Conservation (phyloP, 2,797 vertebrate species). For the Gallirallus australis region DNA sequence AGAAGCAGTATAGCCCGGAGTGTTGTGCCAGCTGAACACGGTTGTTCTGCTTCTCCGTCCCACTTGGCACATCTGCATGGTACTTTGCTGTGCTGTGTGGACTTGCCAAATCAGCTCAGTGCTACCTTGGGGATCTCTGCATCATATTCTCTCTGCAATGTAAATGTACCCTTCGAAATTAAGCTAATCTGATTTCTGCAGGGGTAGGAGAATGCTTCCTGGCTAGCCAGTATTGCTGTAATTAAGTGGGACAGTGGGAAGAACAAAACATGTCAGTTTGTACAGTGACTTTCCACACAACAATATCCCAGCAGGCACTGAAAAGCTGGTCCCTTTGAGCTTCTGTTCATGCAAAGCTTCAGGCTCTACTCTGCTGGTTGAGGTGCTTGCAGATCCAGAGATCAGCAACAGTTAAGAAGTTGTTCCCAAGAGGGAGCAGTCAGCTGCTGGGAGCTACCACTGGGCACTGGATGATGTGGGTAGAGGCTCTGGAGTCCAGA, state of each 20-base stretch:
- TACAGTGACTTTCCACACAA: not conserved
- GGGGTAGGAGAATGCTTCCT: not conserved
- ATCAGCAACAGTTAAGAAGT: not conserved
- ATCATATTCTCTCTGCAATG: not conserved
- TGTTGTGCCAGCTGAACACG: not conserved
- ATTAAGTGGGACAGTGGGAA: not conserved
- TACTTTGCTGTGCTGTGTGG: not conserved
- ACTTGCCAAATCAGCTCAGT: not conserved
- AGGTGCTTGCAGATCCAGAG: not conserved
- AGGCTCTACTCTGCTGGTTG: not conserved
- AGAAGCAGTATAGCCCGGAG: not conserved
- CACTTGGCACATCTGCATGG: not conserved
- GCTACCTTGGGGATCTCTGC: not conserved
- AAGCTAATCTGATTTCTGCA: conserved; percentile 1
- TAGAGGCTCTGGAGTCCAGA: not conserved
- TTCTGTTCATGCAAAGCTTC: not conserved
- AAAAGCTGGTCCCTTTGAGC: not conserved
- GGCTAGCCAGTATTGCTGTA: not conserved
- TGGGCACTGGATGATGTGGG: not conserved
- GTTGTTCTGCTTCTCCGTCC: not conserved
- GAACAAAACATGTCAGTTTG: not conserved
- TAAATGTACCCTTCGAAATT: conserved; percentile 12
- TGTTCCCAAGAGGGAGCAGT: not conserved
- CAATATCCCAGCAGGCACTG: not conserved
- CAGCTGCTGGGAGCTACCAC: not conserved